A percentile compares a stretch with the other conserved stretches of the same genome.
These are phyloP conservation scores for Drosophila birchii DNA, from an alignment of 2,888 invertebrate species.

Conservation along the genomic window DNA sequence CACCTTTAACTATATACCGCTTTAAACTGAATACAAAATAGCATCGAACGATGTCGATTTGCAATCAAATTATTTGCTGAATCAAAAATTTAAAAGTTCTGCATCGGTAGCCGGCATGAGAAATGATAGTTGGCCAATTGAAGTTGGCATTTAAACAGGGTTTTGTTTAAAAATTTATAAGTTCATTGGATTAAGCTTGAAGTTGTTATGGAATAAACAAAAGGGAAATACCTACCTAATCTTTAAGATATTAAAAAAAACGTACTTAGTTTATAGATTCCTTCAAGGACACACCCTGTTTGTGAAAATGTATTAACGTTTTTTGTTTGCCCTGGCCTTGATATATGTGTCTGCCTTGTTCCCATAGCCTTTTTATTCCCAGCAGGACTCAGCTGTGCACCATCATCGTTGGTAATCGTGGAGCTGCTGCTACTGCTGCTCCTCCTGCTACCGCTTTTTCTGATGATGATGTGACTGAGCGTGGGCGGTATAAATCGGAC, in stretches of 20 bases:
- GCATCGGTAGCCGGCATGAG: slow-evolving; percentile 40
- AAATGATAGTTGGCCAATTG: slow-evolving; percentile 34
- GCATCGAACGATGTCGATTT: slow-evolving; percentile 54
- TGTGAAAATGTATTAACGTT: slow-evolving; percentile 39
- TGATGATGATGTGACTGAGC: slow-evolving; percentile 18
- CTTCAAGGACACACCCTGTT: slow-evolving; percentile 45
- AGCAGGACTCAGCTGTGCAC: slow-evolving; percentile 50
- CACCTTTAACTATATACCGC: background rate
- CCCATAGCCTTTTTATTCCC: slow-evolving; percentile 36
- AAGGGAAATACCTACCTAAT: too few relatives aligned
- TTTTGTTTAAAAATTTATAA: background rate
- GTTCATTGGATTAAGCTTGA: background rate
- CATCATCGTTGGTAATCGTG: slow-evolving; percentile 66
- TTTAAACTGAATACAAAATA: slow-evolving; percentile 21
- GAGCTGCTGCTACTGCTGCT: slow-evolving; percentile 38
- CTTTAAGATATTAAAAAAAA: too few relatives aligned
- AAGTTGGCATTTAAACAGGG: slow-evolving; percentile 31
- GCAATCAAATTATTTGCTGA: slow-evolving; percentile 75
- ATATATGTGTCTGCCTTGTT: slow-evolving; percentile 47
- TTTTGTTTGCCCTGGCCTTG: slow-evolving; percentile 51
- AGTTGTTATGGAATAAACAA: background rate
- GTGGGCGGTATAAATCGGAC: slow-evolving; percentile 6
- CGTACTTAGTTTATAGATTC: background rate
- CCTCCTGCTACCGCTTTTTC: slow-evolving; percentile 18
- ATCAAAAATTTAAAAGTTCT: slow-evolving; percentile 70